phyloP scores from a whole-genome alignment of 2,113 vertebrate species.

The Prinia subflava region DNA sequence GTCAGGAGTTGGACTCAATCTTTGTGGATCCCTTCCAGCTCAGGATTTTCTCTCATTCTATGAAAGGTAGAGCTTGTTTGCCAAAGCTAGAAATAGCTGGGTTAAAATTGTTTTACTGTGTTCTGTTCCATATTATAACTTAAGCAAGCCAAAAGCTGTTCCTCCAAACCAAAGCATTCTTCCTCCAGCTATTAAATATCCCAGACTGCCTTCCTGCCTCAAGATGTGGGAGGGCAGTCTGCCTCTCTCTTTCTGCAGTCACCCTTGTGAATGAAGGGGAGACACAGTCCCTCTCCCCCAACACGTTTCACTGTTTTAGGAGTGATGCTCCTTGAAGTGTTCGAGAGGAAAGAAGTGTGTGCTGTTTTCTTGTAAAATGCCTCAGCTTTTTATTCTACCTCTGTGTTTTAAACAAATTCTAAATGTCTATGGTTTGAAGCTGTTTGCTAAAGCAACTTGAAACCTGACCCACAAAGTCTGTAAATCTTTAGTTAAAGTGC shows the following conservation, averaged over 20 bases:
- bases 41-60: background rate
- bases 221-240: conserved; percentile 10
- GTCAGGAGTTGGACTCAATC: background rate
- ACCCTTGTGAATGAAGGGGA: background rate
- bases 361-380: background rate
- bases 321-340: background rate
- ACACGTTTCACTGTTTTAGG: background rate
- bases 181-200: conserved; percentile 49
- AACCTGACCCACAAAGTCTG: conserved; percentile 1
- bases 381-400: background rate
- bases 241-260: background rate
- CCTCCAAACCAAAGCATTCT: conserved; percentile 54
- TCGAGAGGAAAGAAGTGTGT: background rate
- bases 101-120: conserved; percentile 2
- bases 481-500: conserved; percentile 49
- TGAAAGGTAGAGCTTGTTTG: background rate
- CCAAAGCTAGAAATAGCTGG: conserved; percentile 46
- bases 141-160: conserved; percentile 42
- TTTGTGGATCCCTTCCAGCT: background rate
- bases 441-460: conserved; percentile 17
- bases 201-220: conserved; percentile 44
- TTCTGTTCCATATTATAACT: conserved; percentile 55
- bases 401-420: background rate
- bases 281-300: background rate
- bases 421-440: background rate